Evolutionary conservation across 1,140 invertebrate genomes (phyloP).

Genomic region (Hycleus cichorii): DNA sequence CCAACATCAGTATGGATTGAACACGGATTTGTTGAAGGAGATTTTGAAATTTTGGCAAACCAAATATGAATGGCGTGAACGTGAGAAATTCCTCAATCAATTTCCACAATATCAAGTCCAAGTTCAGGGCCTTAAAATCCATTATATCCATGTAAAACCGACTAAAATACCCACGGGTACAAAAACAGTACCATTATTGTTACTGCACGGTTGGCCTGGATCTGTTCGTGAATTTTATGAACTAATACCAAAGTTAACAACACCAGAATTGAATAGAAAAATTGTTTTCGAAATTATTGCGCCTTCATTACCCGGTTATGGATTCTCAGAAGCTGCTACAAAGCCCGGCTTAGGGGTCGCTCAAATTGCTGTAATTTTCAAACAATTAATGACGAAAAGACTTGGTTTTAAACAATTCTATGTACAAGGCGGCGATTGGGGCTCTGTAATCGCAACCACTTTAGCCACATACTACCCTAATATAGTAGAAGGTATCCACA

Average conservation of each 20-base stretch:
- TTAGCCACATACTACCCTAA: conserved; percentile 64
- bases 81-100: conserved; percentile 59
- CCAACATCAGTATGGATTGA: conserved; percentile 72
- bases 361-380: conserved; percentile 64
- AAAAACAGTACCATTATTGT: conserved; percentile 59
- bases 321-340: conserved; percentile 65
- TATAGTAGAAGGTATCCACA: conserved; percentile 59
- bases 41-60: conserved; percentile 71
- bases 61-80: conserved; percentile 65
- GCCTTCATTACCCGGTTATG: conserved; percentile 77
- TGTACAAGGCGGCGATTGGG: conserved; percentile 83
- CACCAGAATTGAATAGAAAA: conserved; percentile 45
- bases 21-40: conserved; percentile 56
- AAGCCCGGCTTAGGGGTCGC: conserved; percentile 54
- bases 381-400: conserved; percentile 70
- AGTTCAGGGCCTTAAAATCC: conserved; percentile 65
- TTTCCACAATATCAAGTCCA: conserved; percentile 67
- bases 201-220: conserved; percentile 89
- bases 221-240: conserved; percentile 81
- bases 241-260: conserved; percentile 64
- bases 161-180: conserved; percentile 46
- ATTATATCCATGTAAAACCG: conserved; percentile 62
- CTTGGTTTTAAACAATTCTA: conserved; percentile 71
- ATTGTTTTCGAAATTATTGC: conserved; percentile 74
- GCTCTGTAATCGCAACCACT: conserved; percentile 49